These are phyloP conservation scores for Crotalus helleri DNA, from an alignment of 2,113 vertebrate genomes.

Conservation along the genomic window DNA sequence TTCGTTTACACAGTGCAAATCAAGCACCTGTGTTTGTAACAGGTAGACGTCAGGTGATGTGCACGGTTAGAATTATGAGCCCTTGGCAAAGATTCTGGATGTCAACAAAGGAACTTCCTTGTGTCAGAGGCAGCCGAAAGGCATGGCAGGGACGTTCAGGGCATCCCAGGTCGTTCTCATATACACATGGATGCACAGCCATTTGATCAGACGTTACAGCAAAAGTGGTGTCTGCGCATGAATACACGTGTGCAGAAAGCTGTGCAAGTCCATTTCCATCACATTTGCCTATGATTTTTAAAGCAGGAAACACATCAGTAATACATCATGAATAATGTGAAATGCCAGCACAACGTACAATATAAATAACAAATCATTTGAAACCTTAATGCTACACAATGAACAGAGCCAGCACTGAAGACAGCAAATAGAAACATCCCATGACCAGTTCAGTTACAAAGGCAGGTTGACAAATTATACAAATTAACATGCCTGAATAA, in stretches of 20 bases:
- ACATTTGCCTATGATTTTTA: background rate
- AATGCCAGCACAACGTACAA: background rate
- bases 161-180: background rate
- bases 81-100: background rate
- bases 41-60: background rate
- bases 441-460: background rate
- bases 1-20: background rate
- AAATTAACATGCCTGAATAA: background rate
- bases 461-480: background rate
- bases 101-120: background rate
- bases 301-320: background rate
- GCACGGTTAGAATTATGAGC: background rate
- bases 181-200: background rate
- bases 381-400: background rate
- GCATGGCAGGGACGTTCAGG: background rate
- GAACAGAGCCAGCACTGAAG: background rate
- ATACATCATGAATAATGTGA: background rate
- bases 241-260: background rate
- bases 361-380: background rate
- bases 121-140: background rate
- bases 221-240: background rate
- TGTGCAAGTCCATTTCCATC: background rate
- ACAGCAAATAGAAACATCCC: background rate
- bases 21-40: background rate
- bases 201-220: background rate